Percentiles rank a stretch among this genome's conserved stretches.
Evolutionary conservation across 1,140 invertebrate genomes (phyloP).

Genomic region (Phocides pigmalion): DNA sequence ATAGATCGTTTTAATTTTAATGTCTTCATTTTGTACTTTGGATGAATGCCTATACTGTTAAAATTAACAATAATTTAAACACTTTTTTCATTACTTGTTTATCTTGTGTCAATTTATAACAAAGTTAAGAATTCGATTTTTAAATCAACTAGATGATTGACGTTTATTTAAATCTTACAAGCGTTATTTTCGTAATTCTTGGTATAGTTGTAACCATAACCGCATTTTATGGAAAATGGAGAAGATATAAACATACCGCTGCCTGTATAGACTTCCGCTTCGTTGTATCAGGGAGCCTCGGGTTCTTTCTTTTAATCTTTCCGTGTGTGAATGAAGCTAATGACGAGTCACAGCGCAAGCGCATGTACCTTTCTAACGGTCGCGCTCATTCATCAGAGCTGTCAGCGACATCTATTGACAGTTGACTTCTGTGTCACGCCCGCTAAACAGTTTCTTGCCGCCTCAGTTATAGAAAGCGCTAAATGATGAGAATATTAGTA

Average conservation of each 20-base stretch:
- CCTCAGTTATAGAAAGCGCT: slow-evolving; percentile 16
- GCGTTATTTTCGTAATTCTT: too few relatives aligned
- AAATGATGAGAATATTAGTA: slow-evolving; percentile 22
- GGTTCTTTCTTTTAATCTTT: slow-evolving; percentile 76
- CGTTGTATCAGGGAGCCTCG: slow-evolving; percentile 52
- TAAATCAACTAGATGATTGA: too few relatives aligned
- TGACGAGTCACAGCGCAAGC: slow-evolving; percentile 54
- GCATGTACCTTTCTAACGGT: slow-evolving; percentile 65
- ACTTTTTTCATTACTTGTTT: too few relatives aligned
- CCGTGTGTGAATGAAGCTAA: slow-evolving; percentile 69
- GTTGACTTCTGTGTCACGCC: slow-evolving; percentile 70
- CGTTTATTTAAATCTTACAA: too few relatives aligned
- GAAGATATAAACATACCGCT: slow-evolving; percentile 50
- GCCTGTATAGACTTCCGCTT: slow-evolving; percentile 71
- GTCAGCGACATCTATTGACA: slow-evolving; percentile 82
- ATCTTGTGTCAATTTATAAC: too few relatives aligned
- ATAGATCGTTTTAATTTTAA: too few relatives aligned
- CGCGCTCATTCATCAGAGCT: slow-evolving; percentile 77
- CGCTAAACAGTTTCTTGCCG: slow-evolving; percentile 38
- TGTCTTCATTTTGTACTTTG: too few relatives aligned
- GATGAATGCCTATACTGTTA: too few relatives aligned
- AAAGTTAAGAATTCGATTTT: too few relatives aligned
- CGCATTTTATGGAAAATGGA: neutral
- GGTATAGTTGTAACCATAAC: too few relatives aligned
- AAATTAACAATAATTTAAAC: too few relatives aligned